These are phyloP conservation scores for Datnioides undecimradiatus DNA, from an alignment of 2,113 vertebrate species.

Conservation along the genomic window DNA sequence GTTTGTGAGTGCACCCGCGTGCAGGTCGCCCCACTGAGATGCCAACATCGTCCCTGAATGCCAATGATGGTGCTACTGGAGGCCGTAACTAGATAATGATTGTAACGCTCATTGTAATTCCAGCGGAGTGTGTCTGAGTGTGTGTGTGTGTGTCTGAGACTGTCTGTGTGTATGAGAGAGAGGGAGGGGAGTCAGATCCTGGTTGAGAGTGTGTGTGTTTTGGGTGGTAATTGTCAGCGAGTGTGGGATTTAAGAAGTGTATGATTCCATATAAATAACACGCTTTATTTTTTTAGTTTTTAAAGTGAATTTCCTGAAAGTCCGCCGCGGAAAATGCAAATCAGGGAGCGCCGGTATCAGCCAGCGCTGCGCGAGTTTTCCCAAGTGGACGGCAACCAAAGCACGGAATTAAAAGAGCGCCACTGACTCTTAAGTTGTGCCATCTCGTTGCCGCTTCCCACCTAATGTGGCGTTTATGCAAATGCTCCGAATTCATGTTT, in stretches of 20 bases:
- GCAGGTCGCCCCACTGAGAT: conserved; percentile 21
- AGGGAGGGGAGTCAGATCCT: no score
- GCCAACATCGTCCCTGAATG: conserved; percentile 64
- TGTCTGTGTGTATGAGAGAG: neutral
- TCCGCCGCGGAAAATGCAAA: conserved; percentile 53
- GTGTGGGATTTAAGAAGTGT: conserved; percentile 1
- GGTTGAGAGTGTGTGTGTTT: conserved; percentile 23
- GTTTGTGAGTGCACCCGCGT: conserved; percentile 12
- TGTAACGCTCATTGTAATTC: conserved; percentile 75
- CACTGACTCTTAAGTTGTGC: conserved; percentile 49
- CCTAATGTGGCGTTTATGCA: conserved; percentile 63
- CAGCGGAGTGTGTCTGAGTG: conserved; percentile 26
- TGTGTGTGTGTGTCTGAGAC: conserved; percentile 40
- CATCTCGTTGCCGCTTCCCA: conserved; percentile 42
- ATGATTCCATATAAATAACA: conserved; percentile 33
- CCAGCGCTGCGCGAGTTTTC: conserved; percentile 9
- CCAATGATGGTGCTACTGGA: conserved; percentile 66
- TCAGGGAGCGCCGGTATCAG: conserved; percentile 20
- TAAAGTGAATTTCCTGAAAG: conserved; percentile 41
- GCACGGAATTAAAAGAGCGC: conserved; percentile 48
- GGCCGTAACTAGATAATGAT: conserved; percentile 73
- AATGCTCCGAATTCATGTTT: conserved; percentile 46
- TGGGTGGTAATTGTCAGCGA: conserved; percentile 22
- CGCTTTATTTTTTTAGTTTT: conserved; percentile 21
- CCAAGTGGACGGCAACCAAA: conserved; percentile 57